Evolutionary conservation across 2,113 vertebrate species (phyloP).

Genomic region (Azemiops feae): DNA sequence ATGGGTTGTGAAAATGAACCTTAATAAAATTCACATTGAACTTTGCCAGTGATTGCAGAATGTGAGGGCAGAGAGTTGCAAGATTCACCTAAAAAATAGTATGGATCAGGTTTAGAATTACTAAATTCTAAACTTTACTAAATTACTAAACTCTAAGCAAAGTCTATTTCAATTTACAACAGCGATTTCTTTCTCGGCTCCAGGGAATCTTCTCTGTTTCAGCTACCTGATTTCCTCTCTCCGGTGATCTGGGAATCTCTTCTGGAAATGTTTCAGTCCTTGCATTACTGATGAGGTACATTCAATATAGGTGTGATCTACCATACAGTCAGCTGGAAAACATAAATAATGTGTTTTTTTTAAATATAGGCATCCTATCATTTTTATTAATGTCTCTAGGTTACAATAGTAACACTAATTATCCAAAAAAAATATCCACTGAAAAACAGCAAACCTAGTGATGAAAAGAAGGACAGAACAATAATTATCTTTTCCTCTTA

Average conservation of each 20-base stretch:
- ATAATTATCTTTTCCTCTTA: neutral
- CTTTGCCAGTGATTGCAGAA: neutral
- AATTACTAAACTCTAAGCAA: neutral
- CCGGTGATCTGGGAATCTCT: conserved; percentile 1
- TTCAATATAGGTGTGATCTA: neutral
- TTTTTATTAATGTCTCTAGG: neutral
- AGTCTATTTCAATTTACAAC: neutral
- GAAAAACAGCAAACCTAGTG: neutral
- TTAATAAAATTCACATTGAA: neutral
- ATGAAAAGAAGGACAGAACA: neutral
- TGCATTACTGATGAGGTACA: conserved; percentile 7
- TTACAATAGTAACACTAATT: neutral
- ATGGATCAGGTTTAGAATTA: neutral
- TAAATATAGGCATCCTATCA: neutral
- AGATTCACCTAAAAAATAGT: neutral
- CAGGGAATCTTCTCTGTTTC: neutral
- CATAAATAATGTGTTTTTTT: neutral
- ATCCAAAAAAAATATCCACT: neutral
- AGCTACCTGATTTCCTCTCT: conserved; percentile 2
- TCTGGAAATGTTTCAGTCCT: neutral
- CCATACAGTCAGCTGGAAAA: neutral
- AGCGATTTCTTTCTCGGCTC: neutral
- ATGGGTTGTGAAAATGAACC: neutral
- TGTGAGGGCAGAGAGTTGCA: neutral
- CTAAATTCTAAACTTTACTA: too few species aligned